A percentile compares a stretch with the other conserved stretches of the same genome.
Conservation (phyloP, 2,888 invertebrate genomes). For the Trissonchulus latispiculum region DNA sequence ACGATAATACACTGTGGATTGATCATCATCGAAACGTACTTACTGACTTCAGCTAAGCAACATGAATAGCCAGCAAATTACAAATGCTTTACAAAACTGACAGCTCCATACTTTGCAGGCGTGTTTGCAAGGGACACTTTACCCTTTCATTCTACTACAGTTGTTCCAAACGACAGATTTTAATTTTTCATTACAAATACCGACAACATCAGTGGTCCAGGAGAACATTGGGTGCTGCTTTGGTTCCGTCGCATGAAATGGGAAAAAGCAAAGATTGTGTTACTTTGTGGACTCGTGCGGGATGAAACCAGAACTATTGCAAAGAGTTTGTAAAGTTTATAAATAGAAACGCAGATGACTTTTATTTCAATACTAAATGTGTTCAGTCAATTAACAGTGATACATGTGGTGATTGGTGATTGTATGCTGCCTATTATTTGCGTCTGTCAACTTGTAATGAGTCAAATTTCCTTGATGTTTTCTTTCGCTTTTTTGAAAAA, state of each 20-base stretch:
- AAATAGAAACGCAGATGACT: not conserved
- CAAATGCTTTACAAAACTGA: not conserved
- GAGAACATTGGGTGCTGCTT: too few relatives aligned
- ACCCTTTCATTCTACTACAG: not conserved
- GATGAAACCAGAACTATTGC: not conserved
- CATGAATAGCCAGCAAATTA: too few relatives aligned
- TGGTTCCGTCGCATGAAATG: not conserved
- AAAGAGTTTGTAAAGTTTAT: not conserved
- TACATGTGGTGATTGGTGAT: too few relatives aligned
- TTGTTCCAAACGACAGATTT: too few relatives aligned
- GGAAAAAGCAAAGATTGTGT: not conserved
- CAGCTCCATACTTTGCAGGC: not conserved
- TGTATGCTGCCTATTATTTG: too few relatives aligned
- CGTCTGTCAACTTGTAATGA: not conserved
- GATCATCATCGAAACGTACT: constrained; percentile 3
- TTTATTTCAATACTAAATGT: not conserved
- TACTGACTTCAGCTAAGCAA: not conserved
- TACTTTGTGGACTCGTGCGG: too few relatives aligned
- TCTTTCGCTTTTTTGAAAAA: too few relatives aligned
- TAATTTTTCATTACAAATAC: not conserved
- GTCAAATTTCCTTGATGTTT: too few relatives aligned
- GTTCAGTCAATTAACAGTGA: too few relatives aligned
- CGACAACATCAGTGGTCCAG: not conserved
- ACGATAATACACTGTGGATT: not conserved
- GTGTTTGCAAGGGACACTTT: not conserved